Percentiles rank a stretch among this genome's conserved stretches.
Evolutionary conservation across 2,797 vertebrate species (phyloP).

Genomic region (Muraenolepis orangiensis): DNA sequence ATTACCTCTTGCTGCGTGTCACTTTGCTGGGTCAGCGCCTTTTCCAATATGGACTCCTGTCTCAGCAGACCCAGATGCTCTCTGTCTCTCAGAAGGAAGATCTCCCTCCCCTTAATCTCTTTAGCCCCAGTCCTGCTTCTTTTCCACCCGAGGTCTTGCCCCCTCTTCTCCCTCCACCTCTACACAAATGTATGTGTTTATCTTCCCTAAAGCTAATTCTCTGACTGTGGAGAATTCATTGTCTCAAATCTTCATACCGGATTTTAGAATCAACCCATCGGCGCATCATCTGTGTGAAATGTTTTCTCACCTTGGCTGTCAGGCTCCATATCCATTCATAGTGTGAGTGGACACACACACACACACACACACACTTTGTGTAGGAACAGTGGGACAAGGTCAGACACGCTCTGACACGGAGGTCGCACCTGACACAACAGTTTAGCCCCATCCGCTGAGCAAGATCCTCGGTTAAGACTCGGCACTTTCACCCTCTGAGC

Average conservation of each 20-base stretch:
- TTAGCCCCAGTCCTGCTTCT: background rate
- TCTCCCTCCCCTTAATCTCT: background rate
- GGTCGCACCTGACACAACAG: conserved; percentile 52
- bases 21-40: background rate
- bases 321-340: conserved; percentile 35
- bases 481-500: conserved; percentile 16
- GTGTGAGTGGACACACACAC: conserved; percentile 21
- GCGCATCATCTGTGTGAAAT: background rate
- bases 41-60: background rate
- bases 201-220: background rate
- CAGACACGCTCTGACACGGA: conserved; percentile 42
- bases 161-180: background rate
- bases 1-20: background rate
- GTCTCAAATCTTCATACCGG: background rate
- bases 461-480: conserved; percentile 27
- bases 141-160: too few species aligned
- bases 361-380: background rate
- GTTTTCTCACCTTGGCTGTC: conserved; percentile 46
- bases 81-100: background rate
- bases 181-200: background rate
- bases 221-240: background rate
- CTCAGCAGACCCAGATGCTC: background rate
- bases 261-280: background rate
- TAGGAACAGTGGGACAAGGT: conserved; percentile 30
- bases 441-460: conserved; percentile 45